phyloP scores from a whole-genome alignment of 2,113 vertebrate genomes.

The Casuarius casuarius region DNA sequence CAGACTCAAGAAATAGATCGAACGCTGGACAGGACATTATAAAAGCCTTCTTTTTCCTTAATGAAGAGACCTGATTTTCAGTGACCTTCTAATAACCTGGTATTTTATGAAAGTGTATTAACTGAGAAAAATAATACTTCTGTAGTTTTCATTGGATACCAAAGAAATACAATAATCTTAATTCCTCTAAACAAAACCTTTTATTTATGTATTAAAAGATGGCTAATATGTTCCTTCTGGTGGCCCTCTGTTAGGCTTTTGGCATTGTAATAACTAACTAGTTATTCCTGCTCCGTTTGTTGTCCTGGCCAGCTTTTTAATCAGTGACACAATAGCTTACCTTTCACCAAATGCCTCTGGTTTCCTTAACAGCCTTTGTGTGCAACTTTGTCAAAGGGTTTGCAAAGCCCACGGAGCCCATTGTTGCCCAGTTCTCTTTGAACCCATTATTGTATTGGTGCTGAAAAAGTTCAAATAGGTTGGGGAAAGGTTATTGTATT shows the following conservation, averaged over 20 bases:
- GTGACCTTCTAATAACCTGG: not conserved
- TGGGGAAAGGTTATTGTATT: not conserved
- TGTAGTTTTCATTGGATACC: not conserved
- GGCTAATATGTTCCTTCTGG: not conserved
- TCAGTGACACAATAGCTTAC: not conserved
- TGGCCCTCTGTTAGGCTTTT: not conserved
- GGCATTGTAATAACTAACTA: not conserved
- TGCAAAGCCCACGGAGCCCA: not conserved
- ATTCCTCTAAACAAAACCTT: not conserved
- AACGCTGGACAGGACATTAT: not conserved
- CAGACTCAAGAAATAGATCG: not conserved
- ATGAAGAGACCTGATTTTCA: not conserved
- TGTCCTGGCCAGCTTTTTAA: not conserved
- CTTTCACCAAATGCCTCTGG: not conserved
- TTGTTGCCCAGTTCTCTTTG: not conserved
- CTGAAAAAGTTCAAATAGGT: not conserved
- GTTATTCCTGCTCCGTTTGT: not conserved
- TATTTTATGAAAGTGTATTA: not conserved
- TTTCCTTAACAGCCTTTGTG: conserved; percentile 21
- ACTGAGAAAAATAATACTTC: not conserved
- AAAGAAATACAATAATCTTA: not conserved
- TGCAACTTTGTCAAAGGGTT: not conserved
- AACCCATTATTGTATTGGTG: not conserved
- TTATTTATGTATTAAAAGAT: conserved; percentile 13
- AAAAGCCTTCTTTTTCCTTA: not conserved